phyloP scores from a whole-genome alignment of 2,888 invertebrate species.

The Venusia cambrica region DNA sequence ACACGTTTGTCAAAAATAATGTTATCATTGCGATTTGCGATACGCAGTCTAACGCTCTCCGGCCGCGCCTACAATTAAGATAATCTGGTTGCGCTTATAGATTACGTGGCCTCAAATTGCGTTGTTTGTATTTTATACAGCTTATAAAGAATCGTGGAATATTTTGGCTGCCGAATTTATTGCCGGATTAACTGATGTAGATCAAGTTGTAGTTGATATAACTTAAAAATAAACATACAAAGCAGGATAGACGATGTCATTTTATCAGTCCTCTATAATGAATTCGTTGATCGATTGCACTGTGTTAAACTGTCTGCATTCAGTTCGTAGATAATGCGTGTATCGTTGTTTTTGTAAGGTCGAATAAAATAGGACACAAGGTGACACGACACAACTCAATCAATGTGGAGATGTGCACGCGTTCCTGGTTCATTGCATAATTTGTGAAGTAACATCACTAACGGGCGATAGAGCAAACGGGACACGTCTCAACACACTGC shows the following conservation, averaged over 20 bases:
- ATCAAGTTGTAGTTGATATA: slow-evolving; percentile 27
- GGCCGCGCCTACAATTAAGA: slow-evolving; percentile 66
- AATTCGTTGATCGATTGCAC: slow-evolving; percentile 40
- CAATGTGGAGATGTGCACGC: slow-evolving; percentile 4
- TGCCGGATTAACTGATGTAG: slow-evolving; percentile 35
- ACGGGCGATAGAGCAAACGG: slow-evolving; percentile 34
- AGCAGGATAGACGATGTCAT: slow-evolving; percentile 8
- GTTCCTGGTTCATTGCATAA: slow-evolving; percentile 35
- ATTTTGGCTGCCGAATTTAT: slow-evolving; percentile 41
- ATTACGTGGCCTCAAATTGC: slow-evolving; percentile 47
- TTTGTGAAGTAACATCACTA: slow-evolving; percentile 33
- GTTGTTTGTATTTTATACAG: slow-evolving; percentile 33
- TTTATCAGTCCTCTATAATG: slow-evolving; percentile 34
- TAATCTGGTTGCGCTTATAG: slow-evolving; percentile 52
- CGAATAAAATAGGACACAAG: slow-evolving; percentile 36
- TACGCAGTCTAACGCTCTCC: slow-evolving; percentile 28
- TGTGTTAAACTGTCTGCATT: slow-evolving; percentile 43
- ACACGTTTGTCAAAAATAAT: slow-evolving; percentile 36
- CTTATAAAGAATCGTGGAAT: slow-evolving; percentile 36
- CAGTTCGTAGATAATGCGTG: slow-evolving; percentile 43
- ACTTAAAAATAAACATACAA: slow-evolving; percentile 2
- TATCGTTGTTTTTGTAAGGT: slow-evolving; percentile 37
- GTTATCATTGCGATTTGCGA: slow-evolving; percentile 43
- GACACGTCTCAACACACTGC: slow-evolving; percentile 30
- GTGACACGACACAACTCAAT: slow-evolving; percentile 26